These are phyloP conservation scores for Phymatocera aterrima DNA, from an alignment of 2,888 invertebrate genomes.

Conservation along the genomic window DNA sequence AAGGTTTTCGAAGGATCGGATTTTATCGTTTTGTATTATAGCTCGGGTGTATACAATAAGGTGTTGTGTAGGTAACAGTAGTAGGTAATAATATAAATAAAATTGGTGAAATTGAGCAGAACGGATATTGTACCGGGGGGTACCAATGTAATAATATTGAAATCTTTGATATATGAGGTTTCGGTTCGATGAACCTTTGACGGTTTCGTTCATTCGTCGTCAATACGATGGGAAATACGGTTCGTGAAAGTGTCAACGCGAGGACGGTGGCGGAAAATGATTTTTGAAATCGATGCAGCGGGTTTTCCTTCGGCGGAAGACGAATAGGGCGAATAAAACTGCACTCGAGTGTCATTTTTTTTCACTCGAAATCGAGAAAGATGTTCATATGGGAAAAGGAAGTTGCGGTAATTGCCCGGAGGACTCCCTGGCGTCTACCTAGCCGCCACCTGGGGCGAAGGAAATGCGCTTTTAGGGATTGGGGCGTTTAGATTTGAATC, in stretches of 20 bases:
- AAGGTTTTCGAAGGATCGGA: slow-evolving; percentile 62
- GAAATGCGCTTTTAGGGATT: slow-evolving; percentile 67
- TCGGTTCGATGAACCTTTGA: slow-evolving; percentile 63
- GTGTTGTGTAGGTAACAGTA: slow-evolving; percentile 51
- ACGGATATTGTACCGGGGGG: slow-evolving; percentile 53
- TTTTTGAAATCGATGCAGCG: not conserved
- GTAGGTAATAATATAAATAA: too few relatives aligned
- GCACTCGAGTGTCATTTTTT: not conserved
- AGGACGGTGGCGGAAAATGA: not conserved
- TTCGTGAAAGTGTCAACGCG: slow-evolving; percentile 49
- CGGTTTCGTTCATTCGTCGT: slow-evolving; percentile 47
- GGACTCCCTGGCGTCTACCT: too few relatives aligned
- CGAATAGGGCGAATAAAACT: too few relatives aligned
- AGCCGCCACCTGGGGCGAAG: slow-evolving; percentile 60
- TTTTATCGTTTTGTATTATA: not conserved
- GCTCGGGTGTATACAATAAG: slow-evolving; percentile 62
- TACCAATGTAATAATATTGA: not conserved
- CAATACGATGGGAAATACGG: slow-evolving; percentile 63
- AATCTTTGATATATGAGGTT: slow-evolving; percentile 56
- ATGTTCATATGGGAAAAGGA: not conserved
- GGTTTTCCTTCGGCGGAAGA: not conserved
- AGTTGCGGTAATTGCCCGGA: not conserved
- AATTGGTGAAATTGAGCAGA: slow-evolving; percentile 73
- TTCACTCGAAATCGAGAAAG: not conserved
- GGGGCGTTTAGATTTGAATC: slow-evolving; percentile 69